Conservation (phyloP, 1,140 invertebrate genomes). For the Pseudachorutes palmiensis region DNA sequence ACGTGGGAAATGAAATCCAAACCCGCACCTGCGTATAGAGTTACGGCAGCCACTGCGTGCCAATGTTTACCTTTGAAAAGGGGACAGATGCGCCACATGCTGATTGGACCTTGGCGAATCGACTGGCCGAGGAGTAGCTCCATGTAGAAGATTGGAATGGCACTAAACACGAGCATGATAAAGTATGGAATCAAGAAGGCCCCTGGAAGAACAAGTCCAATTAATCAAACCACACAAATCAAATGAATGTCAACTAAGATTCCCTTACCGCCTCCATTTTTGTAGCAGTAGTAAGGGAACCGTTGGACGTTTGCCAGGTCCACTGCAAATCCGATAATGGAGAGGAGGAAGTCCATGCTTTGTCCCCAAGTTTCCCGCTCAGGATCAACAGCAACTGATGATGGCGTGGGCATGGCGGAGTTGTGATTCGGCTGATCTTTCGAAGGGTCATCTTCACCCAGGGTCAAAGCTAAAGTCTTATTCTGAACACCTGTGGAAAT, state of each 20-base stretch:
- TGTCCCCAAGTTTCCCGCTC: slow-evolving; percentile 34
- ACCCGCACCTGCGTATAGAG: not conserved
- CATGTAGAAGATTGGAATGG: slow-evolving; percentile 80
- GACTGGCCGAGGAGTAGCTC: slow-evolving; percentile 81
- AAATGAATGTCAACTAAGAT: not conserved
- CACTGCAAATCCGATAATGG: slow-evolving; percentile 84
- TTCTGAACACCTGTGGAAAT: too few species aligned
- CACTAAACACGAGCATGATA: slow-evolving; percentile 65
- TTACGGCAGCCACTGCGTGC: slow-evolving; percentile 13
- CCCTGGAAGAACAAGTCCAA: slow-evolving; percentile 46
- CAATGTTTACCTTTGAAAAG: slow-evolving; percentile 76
- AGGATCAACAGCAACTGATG: not conserved
- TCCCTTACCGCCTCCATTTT: slow-evolving; percentile 61
- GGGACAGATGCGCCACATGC: slow-evolving; percentile 76
- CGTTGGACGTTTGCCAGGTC: slow-evolving; percentile 83
- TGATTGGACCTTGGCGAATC: slow-evolving; percentile 64
- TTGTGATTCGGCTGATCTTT: not conserved
- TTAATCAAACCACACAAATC: not conserved
- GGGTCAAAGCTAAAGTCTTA: too few species aligned
- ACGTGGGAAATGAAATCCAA: not conserved
- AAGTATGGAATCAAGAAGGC: slow-evolving; percentile 69
- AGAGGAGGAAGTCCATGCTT: slow-evolving; percentile 71
- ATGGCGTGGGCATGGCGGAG: not conserved
- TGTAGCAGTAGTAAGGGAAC: slow-evolving; percentile 70
- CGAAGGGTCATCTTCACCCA: not conserved